Conservation (phyloP, 2,888 invertebrate species). For the Lepetodrilus schrolli region DNA sequence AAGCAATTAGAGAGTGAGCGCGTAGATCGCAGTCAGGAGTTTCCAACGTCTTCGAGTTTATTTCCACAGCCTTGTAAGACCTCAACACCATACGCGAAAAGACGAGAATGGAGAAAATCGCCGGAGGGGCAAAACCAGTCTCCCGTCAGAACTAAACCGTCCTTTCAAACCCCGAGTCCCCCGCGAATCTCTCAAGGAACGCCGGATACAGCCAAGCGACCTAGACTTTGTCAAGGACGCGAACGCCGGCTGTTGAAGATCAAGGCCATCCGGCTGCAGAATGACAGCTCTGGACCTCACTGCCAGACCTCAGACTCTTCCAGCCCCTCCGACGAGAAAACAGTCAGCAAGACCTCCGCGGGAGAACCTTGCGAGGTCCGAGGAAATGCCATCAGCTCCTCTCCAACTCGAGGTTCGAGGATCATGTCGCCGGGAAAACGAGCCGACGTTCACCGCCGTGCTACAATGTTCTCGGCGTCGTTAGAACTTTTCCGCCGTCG, state of each 20-base stretch:
- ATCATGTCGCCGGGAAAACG: slow-evolving; percentile 4
- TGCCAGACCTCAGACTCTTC: slow-evolving; percentile 14
- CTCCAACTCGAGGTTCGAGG: not conserved
- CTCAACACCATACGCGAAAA: not conserved
- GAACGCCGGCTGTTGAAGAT: not conserved
- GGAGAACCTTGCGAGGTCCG: slow-evolving; percentile 13
- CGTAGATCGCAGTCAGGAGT: not conserved
- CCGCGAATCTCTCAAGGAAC: not conserved
- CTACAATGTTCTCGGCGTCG: slow-evolving; percentile 12
- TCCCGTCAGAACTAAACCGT: not conserved
- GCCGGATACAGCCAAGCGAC: not conserved
- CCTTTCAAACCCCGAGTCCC: not conserved
- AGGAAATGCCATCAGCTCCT: slow-evolving; percentile 7
- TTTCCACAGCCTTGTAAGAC: slow-evolving; percentile 3
- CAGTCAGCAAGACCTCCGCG: not conserved
- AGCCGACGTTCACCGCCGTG: slow-evolving; percentile 2
- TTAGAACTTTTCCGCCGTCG: slow-evolving; percentile 21
- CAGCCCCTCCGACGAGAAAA: not conserved
- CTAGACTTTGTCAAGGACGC: not conserved
- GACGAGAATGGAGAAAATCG: not conserved
- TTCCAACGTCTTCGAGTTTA: not conserved
- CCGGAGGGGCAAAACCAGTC: not conserved
- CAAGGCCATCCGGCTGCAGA: slow-evolving; percentile 19
- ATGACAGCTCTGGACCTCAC: not conserved
- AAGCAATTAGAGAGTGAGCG: not conserved